Base-by-base conservation (phyloP, 2,797 vertebrate species). In the Sebastiscus tertius region DNA sequence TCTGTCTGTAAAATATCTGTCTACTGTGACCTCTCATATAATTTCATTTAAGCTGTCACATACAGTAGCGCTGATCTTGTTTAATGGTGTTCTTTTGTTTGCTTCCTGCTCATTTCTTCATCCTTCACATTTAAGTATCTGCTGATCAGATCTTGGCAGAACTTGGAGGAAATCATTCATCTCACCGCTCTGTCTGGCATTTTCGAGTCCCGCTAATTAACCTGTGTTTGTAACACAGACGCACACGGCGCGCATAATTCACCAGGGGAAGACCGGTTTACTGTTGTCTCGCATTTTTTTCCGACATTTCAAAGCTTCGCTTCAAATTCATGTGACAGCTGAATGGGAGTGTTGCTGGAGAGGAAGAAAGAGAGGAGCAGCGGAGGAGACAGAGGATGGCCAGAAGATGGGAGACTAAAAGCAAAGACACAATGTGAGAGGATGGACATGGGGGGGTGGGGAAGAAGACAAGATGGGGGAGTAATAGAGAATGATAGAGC, bases 191-290 rank as follows among this genome's bases (percentile, higher is more conserved):
- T 63, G 24, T 80, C 33, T 66, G 79, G 66, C 78, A 84, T 83
- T 75, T 87, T 87, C n/a, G 81, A 64, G 80, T 72, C 60, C 34
- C 49, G 55, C 72, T 77, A 84, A 88, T 87, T 79, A 87, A 84
- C 79, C n/a, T 79, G 36, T 69, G 72, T 70, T 62, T 72, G 65
- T 74, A 46, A 56, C 52, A 26, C 13, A 55, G 27, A 63, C 61
- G 26, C 59, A 33, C 29, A 61, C 27, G 22, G 13, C 46, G 14
- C 20, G 5, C 24, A 60, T 46, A 24, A 61, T 61, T 78, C 31
- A 68, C 16, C 2, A 6, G 20, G 33, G 36, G 46, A 52, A 63
- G 58, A 61, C 60, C 59, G 14, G 26, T 85, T 79, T 58, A 64
- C 67, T 63, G 69, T 59, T 72, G 64, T 60, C 24, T 75, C 5